Evolutionary conservation across 2,113 vertebrate species (phyloP), one percentile per base, ranked within the genome.

Genomic region (Lepisosteus oculatus): DNA sequence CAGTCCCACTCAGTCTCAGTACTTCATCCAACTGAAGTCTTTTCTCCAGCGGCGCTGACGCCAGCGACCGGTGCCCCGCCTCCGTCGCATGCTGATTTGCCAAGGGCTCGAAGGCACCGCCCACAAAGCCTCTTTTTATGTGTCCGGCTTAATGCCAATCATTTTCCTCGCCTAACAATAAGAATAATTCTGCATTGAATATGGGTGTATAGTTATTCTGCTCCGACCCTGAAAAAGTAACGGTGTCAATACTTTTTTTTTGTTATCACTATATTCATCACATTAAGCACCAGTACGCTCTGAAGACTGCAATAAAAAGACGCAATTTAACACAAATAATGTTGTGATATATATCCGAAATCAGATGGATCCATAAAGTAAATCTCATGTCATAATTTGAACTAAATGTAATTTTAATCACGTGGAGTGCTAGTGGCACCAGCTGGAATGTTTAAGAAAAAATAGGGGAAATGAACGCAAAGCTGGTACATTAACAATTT

Each of bases 101-200:
- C 8, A 15, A 11, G 3, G 5, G 45, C 15, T 12, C 59, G 61
- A 64, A 67, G 8, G 29, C 47, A 67, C 11, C 65, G 55, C 3
- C 55, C 43, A 6, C 45, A 3, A 67, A 4, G 64, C 5, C 41
- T 6, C 3, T 55, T 8, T 41, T 56, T 1, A 70, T 29, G 77
- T 59, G 77, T 66, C 63, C 9, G 4, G n/a, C 15, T 44, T 8
- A n/a, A 56, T 59, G 73, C 73, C 79, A 71, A 72, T 79, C 74
- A 66, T 7, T 64, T 29, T 2, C 8, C 43, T 47, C 42, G 47
- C 47, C 47, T 29, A 29, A 29, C 29, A 17, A 29, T 44, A 59
- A 44, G 41, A 69, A 66, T 44, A 47, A 66, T n/a, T 44, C 43
- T n/a, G 64, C 41, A 45, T 8, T 66, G 43, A 66, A n/a, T 14